Evolutionary conservation across 2,888 invertebrate species (phyloP).

Genomic region (Apomyelois bistriatella): DNA sequence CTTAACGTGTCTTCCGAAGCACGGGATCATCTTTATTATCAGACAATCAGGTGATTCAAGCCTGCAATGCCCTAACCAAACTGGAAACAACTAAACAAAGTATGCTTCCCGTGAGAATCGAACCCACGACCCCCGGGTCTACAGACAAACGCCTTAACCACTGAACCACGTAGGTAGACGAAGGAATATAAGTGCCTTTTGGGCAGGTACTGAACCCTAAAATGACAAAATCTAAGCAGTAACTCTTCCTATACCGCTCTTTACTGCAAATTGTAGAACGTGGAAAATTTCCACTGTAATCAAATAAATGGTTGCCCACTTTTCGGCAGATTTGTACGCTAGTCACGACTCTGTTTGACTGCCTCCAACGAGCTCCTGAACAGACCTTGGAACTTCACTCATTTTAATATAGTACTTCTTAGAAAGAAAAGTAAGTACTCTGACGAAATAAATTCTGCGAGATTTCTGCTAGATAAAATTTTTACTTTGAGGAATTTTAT

Average conservation of each 20-base stretch:
- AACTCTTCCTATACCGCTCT: background rate
- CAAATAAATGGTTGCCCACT: conserved; percentile 10
- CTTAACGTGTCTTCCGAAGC: too few relatives aligned
- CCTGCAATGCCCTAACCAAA: too few relatives aligned
- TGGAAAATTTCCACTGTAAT: conserved; percentile 5
- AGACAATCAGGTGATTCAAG: too few relatives aligned
- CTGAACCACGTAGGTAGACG: too few relatives aligned
- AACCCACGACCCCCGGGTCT: too few relatives aligned
- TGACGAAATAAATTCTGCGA: background rate
- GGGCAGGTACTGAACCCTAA: background rate
- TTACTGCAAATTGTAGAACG: conserved; percentile 1
- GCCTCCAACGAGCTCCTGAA: background rate
- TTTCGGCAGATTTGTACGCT: conserved; percentile 3
- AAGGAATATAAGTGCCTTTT: background rate
- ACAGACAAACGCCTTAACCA: too few relatives aligned
- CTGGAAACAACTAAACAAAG: too few relatives aligned
- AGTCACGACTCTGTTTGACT: conserved; percentile 10
- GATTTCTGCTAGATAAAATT: background rate
- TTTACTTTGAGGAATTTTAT: too few relatives aligned
- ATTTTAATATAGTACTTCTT: background rate
- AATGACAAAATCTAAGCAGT: background rate
- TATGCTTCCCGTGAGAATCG: too few relatives aligned
- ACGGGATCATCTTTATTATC: too few relatives aligned
- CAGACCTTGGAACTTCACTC: conserved; percentile 2
- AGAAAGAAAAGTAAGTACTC: background rate